Evolutionary conservation across 2,113 vertebrate genomes (phyloP).

Genomic region (Rhinoderma darwinii): DNA sequence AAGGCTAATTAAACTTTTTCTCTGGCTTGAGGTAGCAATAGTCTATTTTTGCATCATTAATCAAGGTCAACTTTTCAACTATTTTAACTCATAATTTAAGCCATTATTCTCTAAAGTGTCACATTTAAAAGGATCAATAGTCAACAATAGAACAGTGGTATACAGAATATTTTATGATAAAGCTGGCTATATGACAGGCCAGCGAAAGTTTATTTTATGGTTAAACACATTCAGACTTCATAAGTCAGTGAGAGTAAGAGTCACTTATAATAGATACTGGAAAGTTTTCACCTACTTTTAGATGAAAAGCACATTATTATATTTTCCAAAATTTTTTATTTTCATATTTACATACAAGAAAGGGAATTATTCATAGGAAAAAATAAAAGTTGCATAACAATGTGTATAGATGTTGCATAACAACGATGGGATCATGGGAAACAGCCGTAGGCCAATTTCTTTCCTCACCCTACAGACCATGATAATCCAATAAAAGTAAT

Average conservation of each 20-base stretch:
- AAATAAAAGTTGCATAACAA: too few species aligned
- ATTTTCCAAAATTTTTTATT: too few species aligned
- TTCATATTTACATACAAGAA: too few species aligned
- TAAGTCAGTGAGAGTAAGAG: not conserved
- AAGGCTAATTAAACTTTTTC: constrained; percentile 58
- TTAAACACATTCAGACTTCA: not conserved
- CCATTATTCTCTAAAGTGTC: constrained; percentile 24
- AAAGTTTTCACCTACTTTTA: not conserved
- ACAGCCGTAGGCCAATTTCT: too few species aligned
- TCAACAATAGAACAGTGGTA: not conserved
- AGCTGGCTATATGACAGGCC: too few species aligned
- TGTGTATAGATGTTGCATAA: too few species aligned
- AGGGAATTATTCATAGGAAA: too few species aligned
- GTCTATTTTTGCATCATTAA: constrained; percentile 52
- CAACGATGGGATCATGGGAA: too few species aligned
- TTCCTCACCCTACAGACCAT: too few species aligned
- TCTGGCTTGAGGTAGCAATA: constrained; percentile 21
- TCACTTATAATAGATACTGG: not conserved
- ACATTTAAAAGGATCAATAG: constrained; percentile 30
- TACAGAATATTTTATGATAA: not conserved
- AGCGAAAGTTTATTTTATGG: not conserved
- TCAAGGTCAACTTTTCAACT: constrained; percentile 55
- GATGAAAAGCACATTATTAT: too few species aligned
- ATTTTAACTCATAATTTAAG: constrained; percentile 32
- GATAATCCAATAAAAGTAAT: too few species aligned